Evolutionary conservation across 2,113 vertebrate genomes (phyloP).

Genomic region (Poecile atricapillus): DNA sequence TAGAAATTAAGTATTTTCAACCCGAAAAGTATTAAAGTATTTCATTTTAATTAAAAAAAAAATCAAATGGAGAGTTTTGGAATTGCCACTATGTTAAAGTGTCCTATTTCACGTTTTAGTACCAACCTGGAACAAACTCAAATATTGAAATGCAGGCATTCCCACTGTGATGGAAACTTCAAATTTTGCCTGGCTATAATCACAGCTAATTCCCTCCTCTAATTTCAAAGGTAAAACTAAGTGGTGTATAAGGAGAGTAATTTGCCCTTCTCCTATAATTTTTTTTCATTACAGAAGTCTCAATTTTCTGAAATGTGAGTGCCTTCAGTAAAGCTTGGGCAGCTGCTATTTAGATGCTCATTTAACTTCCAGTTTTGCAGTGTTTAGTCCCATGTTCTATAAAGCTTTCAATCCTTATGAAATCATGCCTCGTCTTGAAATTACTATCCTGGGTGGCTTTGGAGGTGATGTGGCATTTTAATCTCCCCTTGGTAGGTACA

Average conservation of each 20-base stretch:
- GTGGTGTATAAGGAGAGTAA: neutral
- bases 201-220: neutral
- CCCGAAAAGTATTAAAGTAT: neutral
- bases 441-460: neutral
- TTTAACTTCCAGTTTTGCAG: neutral
- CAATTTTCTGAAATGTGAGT: neutral
- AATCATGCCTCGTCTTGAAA: neutral
- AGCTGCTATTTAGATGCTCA: neutral
- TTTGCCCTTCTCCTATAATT: neutral
- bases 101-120: neutral
- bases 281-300: neutral
- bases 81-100: neutral
- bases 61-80: neutral
- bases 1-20: neutral
- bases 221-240: constrained; percentile 14
- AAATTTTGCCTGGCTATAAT: neutral
- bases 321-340: neutral
- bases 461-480: neutral
- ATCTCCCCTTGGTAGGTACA: neutral
- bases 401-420: neutral
- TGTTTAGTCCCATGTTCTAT: neutral
- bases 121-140: neutral
- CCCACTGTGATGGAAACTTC: neutral
- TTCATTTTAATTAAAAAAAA: neutral
- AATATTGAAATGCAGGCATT: neutral